Evolutionary conservation across 2,797 vertebrate genomes (phyloP).

Genomic region (Eleutherodactylus coqui): DNA sequence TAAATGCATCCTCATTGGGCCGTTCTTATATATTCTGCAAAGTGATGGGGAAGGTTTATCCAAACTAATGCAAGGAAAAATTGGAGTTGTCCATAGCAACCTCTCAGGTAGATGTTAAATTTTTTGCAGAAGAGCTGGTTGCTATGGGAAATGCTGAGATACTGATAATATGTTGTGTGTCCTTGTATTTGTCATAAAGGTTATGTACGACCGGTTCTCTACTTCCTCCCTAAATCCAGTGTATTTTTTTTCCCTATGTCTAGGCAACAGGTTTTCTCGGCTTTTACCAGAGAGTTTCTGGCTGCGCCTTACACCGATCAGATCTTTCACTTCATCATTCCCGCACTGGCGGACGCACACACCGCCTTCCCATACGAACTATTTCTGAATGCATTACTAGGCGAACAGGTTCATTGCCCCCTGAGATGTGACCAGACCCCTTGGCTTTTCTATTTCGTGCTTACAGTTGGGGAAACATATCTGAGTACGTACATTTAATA

Average conservation of each 20-base stretch:
- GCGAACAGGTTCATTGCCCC: constrained; percentile 72
- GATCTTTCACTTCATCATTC: constrained; percentile 93
- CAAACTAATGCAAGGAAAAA: neutral
- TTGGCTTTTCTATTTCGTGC: constrained; percentile 95
- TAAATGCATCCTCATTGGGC: neutral
- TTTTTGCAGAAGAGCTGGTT: no score
- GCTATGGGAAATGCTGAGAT: no score
- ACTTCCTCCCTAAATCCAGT: neutral
- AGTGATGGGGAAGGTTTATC: neutral
- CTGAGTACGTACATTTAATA: constrained; percentile 77
- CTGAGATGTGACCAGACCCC: constrained; percentile 79
- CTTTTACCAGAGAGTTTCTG: constrained; percentile 95
- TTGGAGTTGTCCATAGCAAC: neutral
- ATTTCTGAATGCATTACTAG: constrained; percentile 89
- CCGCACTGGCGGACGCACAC: constrained; percentile 87
- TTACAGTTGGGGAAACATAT: constrained; percentile 88
- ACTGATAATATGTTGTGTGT: no score
- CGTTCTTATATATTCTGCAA: neutral
- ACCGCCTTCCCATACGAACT: constrained; percentile 89
- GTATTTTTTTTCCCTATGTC: constrained; percentile 50
- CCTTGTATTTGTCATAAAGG: no score
- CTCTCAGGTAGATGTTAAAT: neutral
- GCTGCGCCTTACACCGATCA: constrained; percentile 94
- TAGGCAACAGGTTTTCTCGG: constrained; percentile 92
- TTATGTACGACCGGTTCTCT: neutral